Conservation (phyloP, 2,113 vertebrate genomes). For the Corapipo altera region DNA sequence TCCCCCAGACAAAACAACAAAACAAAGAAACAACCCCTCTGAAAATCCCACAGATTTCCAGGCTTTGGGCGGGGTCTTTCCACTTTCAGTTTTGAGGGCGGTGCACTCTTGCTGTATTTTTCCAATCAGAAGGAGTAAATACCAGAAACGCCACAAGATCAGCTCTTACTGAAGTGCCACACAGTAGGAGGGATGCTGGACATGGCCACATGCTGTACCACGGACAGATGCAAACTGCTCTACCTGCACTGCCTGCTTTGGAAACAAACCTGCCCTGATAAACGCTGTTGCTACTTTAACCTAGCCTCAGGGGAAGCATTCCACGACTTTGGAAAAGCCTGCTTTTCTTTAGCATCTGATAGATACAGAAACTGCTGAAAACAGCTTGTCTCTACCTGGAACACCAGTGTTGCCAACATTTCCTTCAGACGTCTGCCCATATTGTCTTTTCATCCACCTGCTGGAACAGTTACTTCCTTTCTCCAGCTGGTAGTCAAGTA, state of each 20-base stretch:
- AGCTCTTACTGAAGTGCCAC: background rate
- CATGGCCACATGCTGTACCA: background rate
- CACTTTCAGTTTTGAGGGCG: background rate
- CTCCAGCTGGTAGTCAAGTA: background rate
- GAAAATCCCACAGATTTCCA: background rate
- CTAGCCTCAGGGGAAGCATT: background rate
- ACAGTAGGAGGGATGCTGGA: background rate
- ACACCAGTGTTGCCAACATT: background rate
- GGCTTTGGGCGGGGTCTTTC: background rate
- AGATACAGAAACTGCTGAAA: background rate
- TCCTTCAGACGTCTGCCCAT: background rate
- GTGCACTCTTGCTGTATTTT: background rate
- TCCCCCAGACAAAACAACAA: background rate
- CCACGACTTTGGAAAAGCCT: background rate
- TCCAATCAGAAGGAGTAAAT: background rate
- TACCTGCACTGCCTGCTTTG: background rate
- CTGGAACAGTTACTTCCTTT: background rate
- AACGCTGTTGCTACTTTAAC: background rate
- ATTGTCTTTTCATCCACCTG: background rate
- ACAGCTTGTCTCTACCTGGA: background rate
- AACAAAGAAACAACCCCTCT: too few relatives aligned
- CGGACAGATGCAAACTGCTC: background rate
- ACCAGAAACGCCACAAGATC: background rate
- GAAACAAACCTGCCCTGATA: background rate
- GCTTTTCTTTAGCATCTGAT: background rate